These are phyloP conservation scores for Onychorhynchus coronatus DNA, from an alignment of 2,113 vertebrate genomes.

Conservation along the genomic window DNA sequence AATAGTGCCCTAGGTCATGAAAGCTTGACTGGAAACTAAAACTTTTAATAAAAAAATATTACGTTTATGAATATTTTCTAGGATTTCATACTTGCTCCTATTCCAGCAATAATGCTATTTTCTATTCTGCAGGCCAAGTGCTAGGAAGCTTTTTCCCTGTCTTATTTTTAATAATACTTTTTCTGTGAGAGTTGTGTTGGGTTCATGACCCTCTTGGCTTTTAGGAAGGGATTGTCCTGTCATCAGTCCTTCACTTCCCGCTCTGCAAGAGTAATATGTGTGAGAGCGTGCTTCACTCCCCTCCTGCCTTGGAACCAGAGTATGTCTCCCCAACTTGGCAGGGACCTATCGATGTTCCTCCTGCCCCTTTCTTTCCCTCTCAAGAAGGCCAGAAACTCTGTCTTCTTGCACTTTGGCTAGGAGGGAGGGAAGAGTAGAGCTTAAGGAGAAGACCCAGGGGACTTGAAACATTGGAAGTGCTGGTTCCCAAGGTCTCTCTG, in stretches of 20 bases:
- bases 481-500: neutral
- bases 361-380: neutral
- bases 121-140: neutral
- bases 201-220: neutral
- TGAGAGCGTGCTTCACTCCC: rapidly evolving
- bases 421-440: neutral
- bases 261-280: neutral
- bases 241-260: neutral
- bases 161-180: conserved; percentile 1
- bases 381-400: neutral
- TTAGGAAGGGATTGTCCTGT: neutral
- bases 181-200: neutral
- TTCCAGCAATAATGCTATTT: neutral
- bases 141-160: neutral
- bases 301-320: neutral
- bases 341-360: neutral
- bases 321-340: neutral
- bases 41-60: neutral
- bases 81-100: neutral
- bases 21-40: neutral
- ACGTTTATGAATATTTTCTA: neutral
- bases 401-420: neutral
- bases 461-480: neutral
- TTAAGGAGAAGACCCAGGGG: neutral
- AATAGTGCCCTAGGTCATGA: neutral